A percentile compares a stretch with the other conserved stretches of the same genome.
Evolutionary conservation across 2,113 vertebrate species (phyloP).

Genomic region (Illadopsis cleaveri): DNA sequence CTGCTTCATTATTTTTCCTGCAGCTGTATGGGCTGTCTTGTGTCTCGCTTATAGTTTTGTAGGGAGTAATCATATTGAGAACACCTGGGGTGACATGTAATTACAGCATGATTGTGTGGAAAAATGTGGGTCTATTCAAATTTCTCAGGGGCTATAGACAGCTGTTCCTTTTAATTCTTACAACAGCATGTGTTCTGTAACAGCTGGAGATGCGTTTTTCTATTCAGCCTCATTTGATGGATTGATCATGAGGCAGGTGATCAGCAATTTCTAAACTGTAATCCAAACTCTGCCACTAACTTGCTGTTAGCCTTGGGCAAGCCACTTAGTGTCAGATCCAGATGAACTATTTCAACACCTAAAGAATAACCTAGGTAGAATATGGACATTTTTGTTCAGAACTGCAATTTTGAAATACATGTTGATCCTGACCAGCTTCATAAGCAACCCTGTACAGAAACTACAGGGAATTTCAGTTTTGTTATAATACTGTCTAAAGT

Average conservation of each 20-base stretch:
- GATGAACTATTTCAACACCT: not conserved
- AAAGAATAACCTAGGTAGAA: not conserved
- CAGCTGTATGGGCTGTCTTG: constrained; percentile 30
- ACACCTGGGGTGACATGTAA: constrained; percentile 70
- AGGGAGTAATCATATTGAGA: constrained; percentile 66
- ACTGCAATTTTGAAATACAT: not conserved
- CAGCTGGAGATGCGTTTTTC: constrained; percentile 48
- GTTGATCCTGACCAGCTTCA: not conserved
- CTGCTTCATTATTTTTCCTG: constrained; percentile 62
- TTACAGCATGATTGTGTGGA: constrained; percentile 67
- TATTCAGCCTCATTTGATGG: constrained; percentile 50
- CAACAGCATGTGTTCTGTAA: constrained; percentile 60
- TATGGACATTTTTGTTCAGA: not conserved
- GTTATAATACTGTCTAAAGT: not conserved
- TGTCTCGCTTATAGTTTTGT: constrained; percentile 39
- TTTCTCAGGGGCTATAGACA: constrained; percentile 63
- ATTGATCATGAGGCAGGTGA: constrained; percentile 62
- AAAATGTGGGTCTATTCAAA: constrained; percentile 70
- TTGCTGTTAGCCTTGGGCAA: constrained; percentile 8
- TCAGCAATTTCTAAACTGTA: constrained; percentile 59
- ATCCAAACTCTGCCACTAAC: constrained; percentile 33
- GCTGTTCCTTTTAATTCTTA: constrained; percentile 69
- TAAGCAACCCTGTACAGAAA: not conserved
- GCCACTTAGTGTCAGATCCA: not conserved
- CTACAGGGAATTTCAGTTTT: not conserved